These are phyloP conservation scores for Drosophila seclusa DNA, from an alignment of 2,888 invertebrate genomes.

Conservation along the genomic window DNA sequence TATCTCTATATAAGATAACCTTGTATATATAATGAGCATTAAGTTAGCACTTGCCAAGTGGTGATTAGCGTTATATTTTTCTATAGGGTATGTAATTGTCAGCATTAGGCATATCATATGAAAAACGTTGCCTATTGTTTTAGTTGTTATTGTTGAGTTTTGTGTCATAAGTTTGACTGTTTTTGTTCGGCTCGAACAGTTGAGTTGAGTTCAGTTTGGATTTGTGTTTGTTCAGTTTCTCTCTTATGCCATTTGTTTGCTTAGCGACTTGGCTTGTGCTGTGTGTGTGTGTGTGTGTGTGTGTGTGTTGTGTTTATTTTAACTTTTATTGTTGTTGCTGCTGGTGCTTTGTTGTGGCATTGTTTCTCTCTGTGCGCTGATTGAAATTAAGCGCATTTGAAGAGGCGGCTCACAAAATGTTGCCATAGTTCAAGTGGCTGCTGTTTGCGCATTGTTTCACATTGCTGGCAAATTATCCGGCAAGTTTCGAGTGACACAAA, in stretches of 20 bases:
- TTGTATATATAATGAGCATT: not conserved
- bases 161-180: constrained; percentile 43
- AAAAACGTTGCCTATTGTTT: constrained; percentile 17
- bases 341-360: constrained; percentile 17
- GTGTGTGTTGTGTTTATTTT: constrained; percentile 37
- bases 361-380: constrained; percentile 42
- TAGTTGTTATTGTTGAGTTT: constrained; percentile 6
- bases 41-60: not conserved
- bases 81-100: not conserved
- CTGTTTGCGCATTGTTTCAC: constrained; percentile 29
- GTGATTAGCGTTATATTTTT: not conserved
- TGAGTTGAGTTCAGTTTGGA: constrained; percentile 14
- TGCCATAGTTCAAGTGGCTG: constrained; percentile 46
- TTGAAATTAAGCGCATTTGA: constrained; percentile 80
- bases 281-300: not conserved
- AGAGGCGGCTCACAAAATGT: constrained; percentile 84
- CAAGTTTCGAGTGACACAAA: constrained; percentile 33
- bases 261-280: constrained; percentile 26
- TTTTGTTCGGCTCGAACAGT: constrained; percentile 29
- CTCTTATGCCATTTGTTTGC: constrained; percentile 36
- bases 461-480: constrained; percentile 22
- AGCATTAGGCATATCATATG: not conserved
- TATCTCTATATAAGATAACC: not conserved
- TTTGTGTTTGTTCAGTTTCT: constrained; percentile 22
- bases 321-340: constrained; percentile 25